Conservation (phyloP, 2,888 invertebrate species). For the Pristionchus japonicus region DNA sequence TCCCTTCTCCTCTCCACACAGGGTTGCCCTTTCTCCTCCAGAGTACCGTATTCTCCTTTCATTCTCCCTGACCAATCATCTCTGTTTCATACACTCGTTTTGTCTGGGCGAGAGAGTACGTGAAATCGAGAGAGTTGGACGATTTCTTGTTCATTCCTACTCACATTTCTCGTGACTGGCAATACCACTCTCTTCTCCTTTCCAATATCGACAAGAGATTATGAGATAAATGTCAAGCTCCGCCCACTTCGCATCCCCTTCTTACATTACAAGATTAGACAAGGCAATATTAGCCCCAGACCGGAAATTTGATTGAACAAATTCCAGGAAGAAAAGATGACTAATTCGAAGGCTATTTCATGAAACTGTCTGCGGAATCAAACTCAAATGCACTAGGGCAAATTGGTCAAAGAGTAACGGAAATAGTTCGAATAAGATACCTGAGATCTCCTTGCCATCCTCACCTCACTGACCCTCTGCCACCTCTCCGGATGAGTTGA, state of each 20-base stretch:
- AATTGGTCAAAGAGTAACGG: not conserved
- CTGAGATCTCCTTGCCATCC: not conserved
- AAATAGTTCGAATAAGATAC: not conserved
- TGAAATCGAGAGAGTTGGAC: too few relatives aligned
- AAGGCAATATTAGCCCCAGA: not conserved
- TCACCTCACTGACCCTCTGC: not conserved
- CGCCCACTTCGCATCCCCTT: not conserved
- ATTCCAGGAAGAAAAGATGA: not conserved
- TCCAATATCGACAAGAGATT: constrained; percentile 23
- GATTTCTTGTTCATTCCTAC: not conserved
- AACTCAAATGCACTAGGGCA: too few relatives aligned
- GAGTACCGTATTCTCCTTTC: constrained; percentile 1
- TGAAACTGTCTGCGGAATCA: too few relatives aligned
- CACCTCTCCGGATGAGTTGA: not conserved
- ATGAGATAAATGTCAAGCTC: not conserved
- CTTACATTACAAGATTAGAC: constrained; percentile 13
- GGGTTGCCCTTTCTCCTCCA: not conserved
- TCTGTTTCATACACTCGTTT: too few relatives aligned
- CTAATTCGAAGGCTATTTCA: too few relatives aligned
- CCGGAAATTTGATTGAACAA: not conserved
- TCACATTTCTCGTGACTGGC: constrained; percentile 3
- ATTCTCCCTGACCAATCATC: not conserved
- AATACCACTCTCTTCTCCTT: not conserved
- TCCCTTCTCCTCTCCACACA: not conserved
- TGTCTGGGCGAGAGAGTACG: too few relatives aligned